phyloP scores from a whole-genome alignment of 1,140 invertebrate species.

The Metopolophium dirhodum region DNA sequence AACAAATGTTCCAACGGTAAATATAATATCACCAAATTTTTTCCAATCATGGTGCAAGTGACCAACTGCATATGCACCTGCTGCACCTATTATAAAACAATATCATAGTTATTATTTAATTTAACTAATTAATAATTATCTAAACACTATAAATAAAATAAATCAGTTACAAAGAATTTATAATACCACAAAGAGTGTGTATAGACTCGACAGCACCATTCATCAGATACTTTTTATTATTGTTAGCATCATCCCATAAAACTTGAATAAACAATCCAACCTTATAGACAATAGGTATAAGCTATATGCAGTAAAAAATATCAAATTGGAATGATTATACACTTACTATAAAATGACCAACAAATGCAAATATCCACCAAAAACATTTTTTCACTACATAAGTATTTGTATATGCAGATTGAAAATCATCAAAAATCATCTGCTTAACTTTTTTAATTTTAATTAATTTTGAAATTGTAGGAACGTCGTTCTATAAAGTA shows the following conservation, averaged over 20 bases:
- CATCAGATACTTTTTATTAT: conserved; percentile 61
- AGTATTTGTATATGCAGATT: conserved; percentile 22
- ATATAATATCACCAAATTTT: conserved; percentile 66
- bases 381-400: conserved; percentile 43
- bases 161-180: background rate
- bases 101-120: background rate
- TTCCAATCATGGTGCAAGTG: conserved; percentile 68
- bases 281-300: conserved; percentile 60
- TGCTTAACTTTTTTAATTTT: background rate
- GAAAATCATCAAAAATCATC: conserved; percentile 25
- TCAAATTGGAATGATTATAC: background rate
- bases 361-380: conserved; percentile 35
- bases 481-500: background rate
- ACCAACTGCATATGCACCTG: conserved; percentile 65
- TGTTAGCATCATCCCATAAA: conserved; percentile 64
- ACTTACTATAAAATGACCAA: conserved; percentile 35
- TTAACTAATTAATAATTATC: no score
- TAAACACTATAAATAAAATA: background rate
- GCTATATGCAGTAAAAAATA: background rate
- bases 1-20: conserved; percentile 68
- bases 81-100: conserved; percentile 63
- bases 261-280: conserved; percentile 67
- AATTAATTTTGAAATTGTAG: background rate
- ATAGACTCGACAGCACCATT: conserved; percentile 67
- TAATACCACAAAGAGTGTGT: conserved; percentile 62